Base-by-base conservation (phyloP, 2,797 vertebrate species). In the Lateolabrax maculatus region DNA sequence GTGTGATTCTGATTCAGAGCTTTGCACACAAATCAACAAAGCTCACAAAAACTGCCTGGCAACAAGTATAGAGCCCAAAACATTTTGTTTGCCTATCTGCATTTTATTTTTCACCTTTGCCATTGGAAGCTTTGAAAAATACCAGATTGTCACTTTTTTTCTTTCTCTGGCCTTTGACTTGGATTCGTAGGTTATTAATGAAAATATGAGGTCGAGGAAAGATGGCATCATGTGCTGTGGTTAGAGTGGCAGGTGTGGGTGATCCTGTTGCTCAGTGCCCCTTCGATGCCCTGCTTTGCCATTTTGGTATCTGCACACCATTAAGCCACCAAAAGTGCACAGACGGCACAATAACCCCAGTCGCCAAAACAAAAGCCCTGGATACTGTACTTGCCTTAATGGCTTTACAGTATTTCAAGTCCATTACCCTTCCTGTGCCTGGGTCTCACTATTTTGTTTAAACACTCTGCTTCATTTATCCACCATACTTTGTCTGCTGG, bases 291-390 rank as follows among this genome's bases (percentile, higher is more conserved):
- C 60, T 71, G 21, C 37, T 70, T 73, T 70, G 43, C 48, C 71
- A 71, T 83, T 81, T 80, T 66, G 58, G 64, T 85, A 56, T 86
- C 71, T 56, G 25, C 31, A 29, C 63, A 56, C 53, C 23, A 67
- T 79, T 80, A 87, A 88, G 83, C 65, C 71, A 58, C 37, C 9
- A 10, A 62, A 80, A 12, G 21, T 78, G 56, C 67, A 29, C 82
- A 71, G 80, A 71, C 64, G 25, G 55, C 55, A 41, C 25, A 53
- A 57, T 36, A 27, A 53, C 46, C 34, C 18, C 60, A 71, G 69
- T 69, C 67, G 5, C 82, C 72, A 80, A 43, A 67, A 46, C 58
- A 69, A 83, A 87, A 80, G 39, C 76, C 73, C 62, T 53, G 43
- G 44, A 83, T 77, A 68, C 64, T 48, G 57, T 6, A 25, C 58